phyloP scores from a whole-genome alignment of 1,140 invertebrate species.

The Teleopsis dalmanni region DNA sequence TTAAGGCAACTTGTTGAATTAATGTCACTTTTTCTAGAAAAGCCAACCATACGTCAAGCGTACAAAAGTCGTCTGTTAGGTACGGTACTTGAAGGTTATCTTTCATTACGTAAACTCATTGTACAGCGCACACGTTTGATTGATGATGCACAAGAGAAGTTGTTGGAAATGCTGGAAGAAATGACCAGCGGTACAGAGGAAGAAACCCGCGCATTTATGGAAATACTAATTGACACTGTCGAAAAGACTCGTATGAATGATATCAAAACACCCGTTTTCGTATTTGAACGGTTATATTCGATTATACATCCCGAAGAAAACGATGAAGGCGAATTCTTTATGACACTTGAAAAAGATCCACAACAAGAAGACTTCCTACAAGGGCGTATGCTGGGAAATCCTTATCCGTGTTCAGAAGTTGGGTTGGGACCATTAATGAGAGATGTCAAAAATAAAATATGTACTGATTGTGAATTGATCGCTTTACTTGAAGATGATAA shows the following conservation, averaged over 20 bases:
- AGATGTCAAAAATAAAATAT: conserved; percentile 98
- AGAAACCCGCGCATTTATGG: conserved; percentile 95
- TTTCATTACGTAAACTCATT: conserved; percentile 81
- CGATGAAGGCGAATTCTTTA: conserved; percentile 92
- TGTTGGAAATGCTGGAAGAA: conserved; percentile 89
- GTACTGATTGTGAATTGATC: conserved; percentile 93
- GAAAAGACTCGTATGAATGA: conserved; percentile 88
- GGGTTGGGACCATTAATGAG: conserved; percentile 95
- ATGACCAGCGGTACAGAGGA: conserved; percentile 95
- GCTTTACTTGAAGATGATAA: conserved; percentile 95
- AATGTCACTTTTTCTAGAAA: conserved; percentile 73
- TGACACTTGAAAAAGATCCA: conserved; percentile 94
- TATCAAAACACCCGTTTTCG: conserved; percentile 91
- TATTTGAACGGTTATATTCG: conserved; percentile 94
- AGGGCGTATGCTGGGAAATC: conserved; percentile 96
- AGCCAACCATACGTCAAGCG: conserved; percentile 73
- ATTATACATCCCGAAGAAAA: conserved; percentile 97
- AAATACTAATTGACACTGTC: conserved; percentile 92
- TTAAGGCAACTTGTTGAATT: conserved; percentile 82
- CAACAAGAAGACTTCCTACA: conserved; percentile 98
- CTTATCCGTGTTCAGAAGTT: conserved; percentile 87
- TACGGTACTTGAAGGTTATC: conserved; percentile 86
- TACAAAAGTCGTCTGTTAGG: conserved; percentile 86
- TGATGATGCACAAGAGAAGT: conserved; percentile 93
- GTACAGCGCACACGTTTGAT: conserved; percentile 91